Percentiles rank a stretch among this genome's conserved stretches.
Conservation (phyloP, 2,888 invertebrate species). For the Spatulosminthurus flaviceps region DNA sequence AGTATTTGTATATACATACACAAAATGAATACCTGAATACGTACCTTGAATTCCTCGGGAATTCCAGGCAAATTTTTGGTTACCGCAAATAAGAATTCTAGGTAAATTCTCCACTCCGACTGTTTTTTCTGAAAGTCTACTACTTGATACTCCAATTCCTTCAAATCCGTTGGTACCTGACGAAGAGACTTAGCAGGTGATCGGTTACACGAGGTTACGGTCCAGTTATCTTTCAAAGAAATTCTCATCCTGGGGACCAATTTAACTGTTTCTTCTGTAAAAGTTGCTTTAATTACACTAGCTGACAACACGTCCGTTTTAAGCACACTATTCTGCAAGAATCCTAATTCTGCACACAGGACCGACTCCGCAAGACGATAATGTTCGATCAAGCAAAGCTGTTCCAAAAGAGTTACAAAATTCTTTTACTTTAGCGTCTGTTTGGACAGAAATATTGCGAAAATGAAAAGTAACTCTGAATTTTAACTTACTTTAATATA, state of each 20-base stretch:
- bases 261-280: neutral
- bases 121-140: neutral
- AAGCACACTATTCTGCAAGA: neutral
- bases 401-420: neutral
- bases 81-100: slow-evolving; percentile 15
- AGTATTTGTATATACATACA: neutral
- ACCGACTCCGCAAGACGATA: slow-evolving; percentile 53
- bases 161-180: neutral
- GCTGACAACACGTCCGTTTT: neutral
- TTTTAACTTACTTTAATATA: slow-evolving; percentile 32
- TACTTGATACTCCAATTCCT: slow-evolving; percentile 25
- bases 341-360: slow-evolving; percentile 41
- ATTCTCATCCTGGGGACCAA: neutral
- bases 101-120: slow-evolving; percentile 26
- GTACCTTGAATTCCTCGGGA: slow-evolving; percentile 20
- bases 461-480: neutral
- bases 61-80: neutral
- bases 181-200: neutral
- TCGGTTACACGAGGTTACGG: neutral
- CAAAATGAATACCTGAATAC: no score
- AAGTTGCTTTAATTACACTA: neutral
- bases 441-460: no score
- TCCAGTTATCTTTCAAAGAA: neutral
- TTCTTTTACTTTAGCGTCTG: neutral
- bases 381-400: slow-evolving; percentile 59